phyloP scores from a whole-genome alignment of 2,797 vertebrate genomes.

The Catamblyrhynchus diadema region DNA sequence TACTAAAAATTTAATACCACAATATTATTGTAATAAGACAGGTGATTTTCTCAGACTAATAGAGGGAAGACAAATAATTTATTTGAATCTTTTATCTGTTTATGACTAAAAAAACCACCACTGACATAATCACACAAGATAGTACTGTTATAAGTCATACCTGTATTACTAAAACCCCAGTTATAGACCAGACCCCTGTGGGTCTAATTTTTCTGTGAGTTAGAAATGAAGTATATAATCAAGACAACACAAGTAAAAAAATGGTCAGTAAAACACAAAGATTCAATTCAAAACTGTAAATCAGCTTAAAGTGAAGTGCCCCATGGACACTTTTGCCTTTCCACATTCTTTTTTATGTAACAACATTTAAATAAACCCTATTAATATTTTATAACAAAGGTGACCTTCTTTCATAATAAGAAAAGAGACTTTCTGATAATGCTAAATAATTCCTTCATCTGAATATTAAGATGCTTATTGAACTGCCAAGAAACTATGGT shows the following conservation, averaged over 20 bases:
- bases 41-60: not conserved
- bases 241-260: not conserved
- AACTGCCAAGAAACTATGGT: not conserved
- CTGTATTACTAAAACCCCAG: not conserved
- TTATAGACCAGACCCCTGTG: not conserved
- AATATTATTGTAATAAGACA: not conserved
- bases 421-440: not conserved
- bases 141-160: not conserved
- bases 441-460: not conserved
- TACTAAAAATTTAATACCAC: not conserved
- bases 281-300: not conserved
- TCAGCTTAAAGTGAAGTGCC: not conserved
- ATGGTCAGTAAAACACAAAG: not conserved
- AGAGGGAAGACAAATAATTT: not conserved
- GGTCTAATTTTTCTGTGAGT: not conserved
- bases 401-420: not conserved
- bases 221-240: not conserved
- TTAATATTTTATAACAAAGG: not conserved
- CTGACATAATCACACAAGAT: not conserved
- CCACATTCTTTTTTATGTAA: not conserved
- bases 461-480: not conserved
- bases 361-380: not conserved
- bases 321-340: not conserved
- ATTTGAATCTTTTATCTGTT: not conserved
- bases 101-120: not conserved